These are phyloP conservation scores for Calcarius lapponicus DNA, from an alignment of 2,797 vertebrate species.

Conservation along the genomic window DNA sequence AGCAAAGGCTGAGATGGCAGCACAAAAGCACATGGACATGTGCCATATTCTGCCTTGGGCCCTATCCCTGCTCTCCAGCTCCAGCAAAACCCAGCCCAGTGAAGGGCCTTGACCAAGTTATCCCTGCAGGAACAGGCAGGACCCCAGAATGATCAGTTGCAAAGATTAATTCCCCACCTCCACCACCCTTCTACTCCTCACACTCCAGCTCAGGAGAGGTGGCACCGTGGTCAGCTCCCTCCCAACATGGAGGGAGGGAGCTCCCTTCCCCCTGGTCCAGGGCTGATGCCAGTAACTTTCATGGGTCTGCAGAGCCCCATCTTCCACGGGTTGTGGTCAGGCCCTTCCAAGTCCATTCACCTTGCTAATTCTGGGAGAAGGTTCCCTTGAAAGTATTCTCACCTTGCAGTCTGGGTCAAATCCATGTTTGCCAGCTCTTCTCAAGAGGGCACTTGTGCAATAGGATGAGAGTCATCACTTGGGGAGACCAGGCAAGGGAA, in stretches of 20 bases:
- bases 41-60: background rate
- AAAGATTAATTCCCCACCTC: background rate
- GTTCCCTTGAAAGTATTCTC: background rate
- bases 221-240: background rate
- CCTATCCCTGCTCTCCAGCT: background rate
- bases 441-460: background rate
- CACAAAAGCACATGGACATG: background rate
- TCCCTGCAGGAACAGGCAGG: background rate
- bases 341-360: background rate
- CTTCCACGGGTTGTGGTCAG: background rate
- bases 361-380: background rate
- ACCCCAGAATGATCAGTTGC: background rate
- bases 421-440: background rate
- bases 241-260: rapidly evolving
- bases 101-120: background rate
- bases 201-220: background rate
- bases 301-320: background rate
- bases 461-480: background rate
- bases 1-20: background rate
- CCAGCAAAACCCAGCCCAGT: background rate
- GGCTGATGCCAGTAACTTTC: background rate
- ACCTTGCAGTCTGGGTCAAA: background rate
- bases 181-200: background rate
- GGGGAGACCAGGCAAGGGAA: background rate
- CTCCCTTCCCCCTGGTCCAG: background rate